These are phyloP conservation scores for Bufo gargarizans DNA, from an alignment of 2,113 vertebrate genomes.

Conservation along the genomic window DNA sequence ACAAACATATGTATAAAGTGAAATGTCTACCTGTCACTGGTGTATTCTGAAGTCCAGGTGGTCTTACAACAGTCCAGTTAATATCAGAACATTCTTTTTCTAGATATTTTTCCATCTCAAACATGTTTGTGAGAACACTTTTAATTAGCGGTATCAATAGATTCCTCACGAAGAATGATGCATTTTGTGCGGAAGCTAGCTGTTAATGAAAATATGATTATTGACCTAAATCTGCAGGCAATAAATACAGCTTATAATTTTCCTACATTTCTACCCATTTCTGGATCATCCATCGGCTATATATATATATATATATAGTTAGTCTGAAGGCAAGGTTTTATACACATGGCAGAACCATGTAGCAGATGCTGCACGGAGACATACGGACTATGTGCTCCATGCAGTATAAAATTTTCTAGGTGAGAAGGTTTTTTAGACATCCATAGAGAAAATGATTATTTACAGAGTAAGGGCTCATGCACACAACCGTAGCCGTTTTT, in stretches of 20 bases:
- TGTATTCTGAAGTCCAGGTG: slow-evolving; percentile 75
- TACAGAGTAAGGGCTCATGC: too few species aligned
- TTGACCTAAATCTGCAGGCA: not conserved
- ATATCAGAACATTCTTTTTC: slow-evolving; percentile 69
- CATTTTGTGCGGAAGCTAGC: slow-evolving; percentile 71
- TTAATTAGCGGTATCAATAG: slow-evolving; percentile 78
- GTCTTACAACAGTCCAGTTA: slow-evolving; percentile 78
- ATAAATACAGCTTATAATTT: not conserved
- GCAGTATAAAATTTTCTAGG: too few species aligned
- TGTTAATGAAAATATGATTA: slow-evolving; percentile 44
- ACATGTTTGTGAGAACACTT: slow-evolving; percentile 77
- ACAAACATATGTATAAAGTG: not conserved
- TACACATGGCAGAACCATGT: not conserved
- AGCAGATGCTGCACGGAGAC: not conserved
- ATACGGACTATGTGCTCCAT: too few species aligned
- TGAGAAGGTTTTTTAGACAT: not conserved
- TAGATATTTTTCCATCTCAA: slow-evolving; percentile 76
- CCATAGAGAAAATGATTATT: too few species aligned
- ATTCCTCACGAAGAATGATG: slow-evolving; percentile 72
- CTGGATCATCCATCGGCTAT: not conserved
- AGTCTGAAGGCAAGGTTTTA: not conserved
- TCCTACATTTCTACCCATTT: not conserved
- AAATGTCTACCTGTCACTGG: slow-evolving; percentile 70
- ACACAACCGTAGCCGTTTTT: too few species aligned
- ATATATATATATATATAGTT: not conserved